Percentiles rank a stretch among this genome's conserved stretches.
These are phyloP conservation scores for Cheumatopsyche charites DNA, from an alignment of 1,140 invertebrate genomes.

Conservation along the genomic window DNA sequence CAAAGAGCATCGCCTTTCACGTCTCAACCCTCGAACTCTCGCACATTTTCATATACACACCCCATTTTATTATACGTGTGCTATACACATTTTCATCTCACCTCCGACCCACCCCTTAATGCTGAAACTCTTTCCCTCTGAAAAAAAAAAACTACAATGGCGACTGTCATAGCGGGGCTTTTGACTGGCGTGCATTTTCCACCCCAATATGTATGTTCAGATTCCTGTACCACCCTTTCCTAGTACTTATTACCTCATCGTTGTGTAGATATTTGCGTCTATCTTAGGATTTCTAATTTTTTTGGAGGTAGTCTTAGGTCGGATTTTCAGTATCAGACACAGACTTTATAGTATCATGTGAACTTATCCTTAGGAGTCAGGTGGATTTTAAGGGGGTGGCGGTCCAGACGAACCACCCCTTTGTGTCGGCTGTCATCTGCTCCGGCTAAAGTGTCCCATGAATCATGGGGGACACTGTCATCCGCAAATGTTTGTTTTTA, in stretches of 20 bases:
- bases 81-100: background rate
- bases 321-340: no score
- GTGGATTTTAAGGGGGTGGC: no score
- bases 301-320: no score
- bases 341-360: no score
- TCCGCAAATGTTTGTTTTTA: constrained; percentile 44
- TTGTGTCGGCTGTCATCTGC: constrained; percentile 39
- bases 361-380: no score
- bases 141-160: constrained; percentile 44
- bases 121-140: constrained; percentile 36
- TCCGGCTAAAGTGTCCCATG: constrained; percentile 32
- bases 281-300: no score
- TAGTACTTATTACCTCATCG: no score
- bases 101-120: background rate
- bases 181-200: constrained; percentile 34
- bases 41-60: background rate
- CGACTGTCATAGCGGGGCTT: constrained; percentile 41
- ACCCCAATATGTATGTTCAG: no score
- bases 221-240: no score
- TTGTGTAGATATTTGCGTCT: no score
- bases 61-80: no score
- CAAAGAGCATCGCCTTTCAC: background rate
- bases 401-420: no score
- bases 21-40: background rate
- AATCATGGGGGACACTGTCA: constrained; percentile 39